Conservation (phyloP, 2,888 invertebrate genomes). For the Protodeltote pygarga region DNA sequence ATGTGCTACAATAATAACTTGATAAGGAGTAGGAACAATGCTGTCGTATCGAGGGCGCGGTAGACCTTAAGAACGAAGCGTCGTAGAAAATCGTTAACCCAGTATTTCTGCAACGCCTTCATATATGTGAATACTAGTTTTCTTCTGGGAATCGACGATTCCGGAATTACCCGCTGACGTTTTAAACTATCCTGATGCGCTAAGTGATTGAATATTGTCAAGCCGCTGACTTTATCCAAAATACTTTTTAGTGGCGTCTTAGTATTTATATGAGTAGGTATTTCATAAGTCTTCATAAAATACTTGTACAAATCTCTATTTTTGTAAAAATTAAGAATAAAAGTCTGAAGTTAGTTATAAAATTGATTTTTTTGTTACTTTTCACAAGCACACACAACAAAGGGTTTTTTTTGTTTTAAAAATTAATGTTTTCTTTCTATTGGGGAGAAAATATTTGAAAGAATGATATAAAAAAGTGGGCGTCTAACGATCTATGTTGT, state of each 20-base stretch:
- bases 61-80: slow-evolving; percentile 62
- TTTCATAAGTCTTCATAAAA: neutral
- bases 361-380: too few relatives aligned
- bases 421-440: slow-evolving; percentile 4
- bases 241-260: neutral
- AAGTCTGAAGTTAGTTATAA: neutral
- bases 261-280: neutral
- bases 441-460: too few relatives aligned
- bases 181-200: slow-evolving; percentile 19
- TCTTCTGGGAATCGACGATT: slow-evolving; percentile 20
- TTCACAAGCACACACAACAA: too few relatives aligned
- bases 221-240: neutral
- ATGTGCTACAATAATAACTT: slow-evolving; percentile 62
- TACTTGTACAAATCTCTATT: neutral
- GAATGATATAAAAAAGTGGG: too few relatives aligned
- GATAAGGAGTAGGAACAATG: slow-evolving; percentile 75
- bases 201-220: slow-evolving; percentile 17
- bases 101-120: slow-evolving; percentile 53
- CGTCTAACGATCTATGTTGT: too few relatives aligned
- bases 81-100: slow-evolving; percentile 73
- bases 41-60: slow-evolving; percentile 65
- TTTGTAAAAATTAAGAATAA: neutral
- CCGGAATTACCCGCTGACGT: slow-evolving; percentile 15
- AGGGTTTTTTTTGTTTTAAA: neutral
- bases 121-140: slow-evolving; percentile 35